Base-by-base conservation (phyloP, 2,113 vertebrate genomes). In the Paratilapia polleni region DNA sequence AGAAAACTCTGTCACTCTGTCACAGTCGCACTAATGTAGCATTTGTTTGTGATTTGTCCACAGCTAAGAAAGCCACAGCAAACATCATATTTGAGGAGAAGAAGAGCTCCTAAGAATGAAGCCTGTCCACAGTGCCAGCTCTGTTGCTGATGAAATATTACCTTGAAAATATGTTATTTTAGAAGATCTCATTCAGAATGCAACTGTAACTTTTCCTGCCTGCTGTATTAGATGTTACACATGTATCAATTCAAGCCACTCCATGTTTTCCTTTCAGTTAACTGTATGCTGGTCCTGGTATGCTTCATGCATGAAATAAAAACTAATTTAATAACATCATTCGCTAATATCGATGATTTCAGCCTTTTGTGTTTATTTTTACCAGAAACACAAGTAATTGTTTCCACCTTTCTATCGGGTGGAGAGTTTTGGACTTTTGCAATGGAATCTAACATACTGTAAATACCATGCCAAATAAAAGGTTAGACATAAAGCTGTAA, bases 51-150 rank as follows among this genome's bases (percentile, higher is more conserved):
- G 9, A 78, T 83, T 47, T 89, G 20, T 91, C 47, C 85, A 31
- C 93, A 99, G 98, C 97, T 84, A 99, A 98, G 94, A 98, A 95
- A 95, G 98, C 97, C 24, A 96, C 98, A 20, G 97, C 98, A 88
- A 98, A 97, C 91, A 78, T 99, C 66, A 95, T 99, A 6, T 97
- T 98, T n/a, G 98, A 99, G 52, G 98, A 99, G 87, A 98, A 99
- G 95, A 99, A 99, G 94, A 97, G 95, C 88, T 94, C 94, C 85
- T 99, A 97, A 93, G 77, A 60, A 78, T 52, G 57, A 88, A 73
- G 28, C 87, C 83, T 64, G 89, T 86, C 47, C 70, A 89, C 91
- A 81, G 89, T 81, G 66, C 17, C 66, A 36, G 85, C 62, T 95
- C 92, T 82, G 70, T 94, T 92, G 93, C 63, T 64, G 88, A 94